Evolutionary conservation across 2,797 vertebrate genomes (phyloP).

Genomic region (Halcyon badia): DNA sequence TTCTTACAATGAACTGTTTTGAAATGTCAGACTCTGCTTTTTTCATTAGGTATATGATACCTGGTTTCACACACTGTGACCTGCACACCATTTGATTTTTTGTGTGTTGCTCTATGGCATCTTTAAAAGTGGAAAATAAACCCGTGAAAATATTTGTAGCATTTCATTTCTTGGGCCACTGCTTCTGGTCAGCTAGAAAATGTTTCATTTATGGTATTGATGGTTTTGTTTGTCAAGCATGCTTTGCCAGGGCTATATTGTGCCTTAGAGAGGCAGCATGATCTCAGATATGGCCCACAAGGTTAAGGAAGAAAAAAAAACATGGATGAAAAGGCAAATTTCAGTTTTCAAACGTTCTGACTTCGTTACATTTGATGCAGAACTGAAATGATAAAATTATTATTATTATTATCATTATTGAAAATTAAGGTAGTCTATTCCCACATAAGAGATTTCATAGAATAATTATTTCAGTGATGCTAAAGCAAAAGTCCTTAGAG

Average conservation of each 20-base stretch:
- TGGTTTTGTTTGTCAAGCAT: background rate
- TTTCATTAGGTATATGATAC: background rate
- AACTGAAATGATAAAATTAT: background rate
- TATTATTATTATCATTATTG: background rate
- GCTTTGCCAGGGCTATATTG: background rate
- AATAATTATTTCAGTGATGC: background rate
- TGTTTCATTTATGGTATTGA: constrained; percentile 2
- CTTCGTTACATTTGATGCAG: background rate
- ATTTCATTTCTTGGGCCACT: constrained; percentile 34
- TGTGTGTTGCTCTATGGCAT: background rate
- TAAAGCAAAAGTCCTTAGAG: background rate
- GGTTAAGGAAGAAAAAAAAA: background rate
- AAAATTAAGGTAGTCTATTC: background rate
- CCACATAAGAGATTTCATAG: background rate
- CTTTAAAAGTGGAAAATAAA: constrained; percentile 24
- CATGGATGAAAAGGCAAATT: background rate
- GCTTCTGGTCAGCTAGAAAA: constrained; percentile 12
- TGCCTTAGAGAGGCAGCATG: background rate
- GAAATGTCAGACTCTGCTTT: background rate
- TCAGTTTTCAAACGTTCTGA: background rate
- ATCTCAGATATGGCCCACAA: background rate
- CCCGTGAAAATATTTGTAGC: background rate
- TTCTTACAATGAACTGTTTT: background rate
- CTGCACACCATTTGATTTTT: background rate
- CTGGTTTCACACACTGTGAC: background rate